Evolutionary conservation across 1,140 invertebrate species (phyloP).

Genomic region (Brachionus calyciflorus): DNA sequence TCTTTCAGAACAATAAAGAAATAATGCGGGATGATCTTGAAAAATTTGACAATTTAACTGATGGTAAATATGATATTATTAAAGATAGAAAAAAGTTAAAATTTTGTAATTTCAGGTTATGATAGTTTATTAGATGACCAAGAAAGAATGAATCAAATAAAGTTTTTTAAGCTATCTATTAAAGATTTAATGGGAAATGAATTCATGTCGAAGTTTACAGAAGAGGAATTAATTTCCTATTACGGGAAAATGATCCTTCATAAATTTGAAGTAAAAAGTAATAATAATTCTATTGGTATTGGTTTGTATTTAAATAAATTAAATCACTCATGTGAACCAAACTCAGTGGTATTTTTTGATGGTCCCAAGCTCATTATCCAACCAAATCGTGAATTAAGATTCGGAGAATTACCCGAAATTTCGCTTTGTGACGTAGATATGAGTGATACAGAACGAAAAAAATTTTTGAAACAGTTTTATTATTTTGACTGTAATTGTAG

Average conservation of each 20-base stretch:
- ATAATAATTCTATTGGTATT: not conserved
- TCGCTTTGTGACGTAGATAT: not conserved
- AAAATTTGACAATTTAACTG: not conserved
- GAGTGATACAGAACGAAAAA: not conserved
- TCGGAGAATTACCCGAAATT: not conserved
- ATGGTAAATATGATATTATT: not conserved
- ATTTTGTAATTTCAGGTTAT: not conserved
- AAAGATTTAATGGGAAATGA: not conserved
- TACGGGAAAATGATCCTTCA: not conserved
- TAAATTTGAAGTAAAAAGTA: not conserved
- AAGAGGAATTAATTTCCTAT: not conserved
- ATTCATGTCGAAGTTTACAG: not conserved
- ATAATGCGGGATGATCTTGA: not conserved
- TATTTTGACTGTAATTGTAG: not conserved
- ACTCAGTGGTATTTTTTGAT: not conserved
- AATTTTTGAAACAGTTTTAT: not conserved
- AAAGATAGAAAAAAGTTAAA: not conserved
- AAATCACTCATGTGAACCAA: constrained; percentile 1
- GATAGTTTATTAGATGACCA: not conserved
- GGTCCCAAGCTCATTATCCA: not conserved
- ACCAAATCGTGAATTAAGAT: not conserved
- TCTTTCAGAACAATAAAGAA: not conserved
- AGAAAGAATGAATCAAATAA: not conserved
- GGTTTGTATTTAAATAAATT: not conserved
- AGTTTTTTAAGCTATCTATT: not conserved